These are phyloP conservation scores for Tokudaia tokunoshimensis DNA, from an alignment of 2,797 vertebrate species.

Conservation along the genomic window DNA sequence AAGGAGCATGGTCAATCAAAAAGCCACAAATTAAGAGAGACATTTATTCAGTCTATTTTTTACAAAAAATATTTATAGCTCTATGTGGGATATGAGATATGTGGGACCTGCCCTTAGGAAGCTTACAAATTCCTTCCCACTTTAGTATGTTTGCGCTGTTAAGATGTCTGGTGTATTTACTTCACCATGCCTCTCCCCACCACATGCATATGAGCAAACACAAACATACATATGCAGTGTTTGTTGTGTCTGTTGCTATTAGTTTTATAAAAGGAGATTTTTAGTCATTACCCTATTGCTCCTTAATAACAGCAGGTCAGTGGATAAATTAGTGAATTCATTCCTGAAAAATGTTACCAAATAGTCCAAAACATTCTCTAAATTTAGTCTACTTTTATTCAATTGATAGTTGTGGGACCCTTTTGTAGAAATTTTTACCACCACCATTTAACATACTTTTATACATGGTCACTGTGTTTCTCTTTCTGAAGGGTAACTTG, in stretches of 20 bases:
- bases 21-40: background rate
- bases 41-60: constrained; percentile 58
- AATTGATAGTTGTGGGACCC: background rate
- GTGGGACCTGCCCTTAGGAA: background rate
- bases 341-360: background rate
- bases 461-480: background rate
- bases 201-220: background rate
- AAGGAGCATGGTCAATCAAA: constrained; percentile 36
- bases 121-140: background rate
- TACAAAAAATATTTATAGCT: constrained; percentile 34
- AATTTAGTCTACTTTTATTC: constrained; percentile 1
- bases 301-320: background rate
- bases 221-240: background rate
- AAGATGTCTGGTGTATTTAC: background rate
- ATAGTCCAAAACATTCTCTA: background rate
- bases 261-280: constrained; percentile 43
- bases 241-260: background rate
- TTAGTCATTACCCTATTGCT: constrained; percentile 1
- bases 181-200: background rate
- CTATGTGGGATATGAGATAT: background rate
- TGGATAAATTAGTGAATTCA: constrained; percentile 26
- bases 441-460: background rate
- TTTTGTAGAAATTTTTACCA: constrained; percentile 34
- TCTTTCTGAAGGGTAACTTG: background rate
- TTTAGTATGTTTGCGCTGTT: background rate